Conservation (phyloP, 2,888 invertebrate genomes). For the Lysandra coridon region DNA sequence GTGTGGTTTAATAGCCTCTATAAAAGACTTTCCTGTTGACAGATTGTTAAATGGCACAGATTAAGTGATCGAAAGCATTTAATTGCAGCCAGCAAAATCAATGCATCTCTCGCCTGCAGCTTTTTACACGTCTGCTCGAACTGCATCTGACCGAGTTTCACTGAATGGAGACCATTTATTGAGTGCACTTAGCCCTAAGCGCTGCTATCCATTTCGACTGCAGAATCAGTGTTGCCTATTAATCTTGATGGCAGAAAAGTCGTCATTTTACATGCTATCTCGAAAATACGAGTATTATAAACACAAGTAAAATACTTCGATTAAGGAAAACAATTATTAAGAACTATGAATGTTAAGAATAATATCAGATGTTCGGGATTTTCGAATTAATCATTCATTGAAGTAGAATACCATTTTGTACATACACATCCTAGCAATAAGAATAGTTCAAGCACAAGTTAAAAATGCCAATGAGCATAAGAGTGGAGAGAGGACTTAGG, state of each 20-base stretch:
- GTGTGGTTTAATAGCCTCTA: background rate
- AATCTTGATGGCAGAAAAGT: background rate
- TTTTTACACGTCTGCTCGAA: constrained; percentile 4
- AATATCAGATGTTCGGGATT: no score
- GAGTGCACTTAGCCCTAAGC: background rate
- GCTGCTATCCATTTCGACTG: background rate
- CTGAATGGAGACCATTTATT: constrained; percentile 19
- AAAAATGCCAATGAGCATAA: no score
- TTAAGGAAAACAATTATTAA: no score
- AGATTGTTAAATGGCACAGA: background rate
- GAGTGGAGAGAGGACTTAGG: background rate
- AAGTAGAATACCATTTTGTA: no score
- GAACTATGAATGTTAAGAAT: no score
- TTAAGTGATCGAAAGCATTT: background rate
- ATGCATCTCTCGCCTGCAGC: constrained; percentile 5
- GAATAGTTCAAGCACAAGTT: no score
- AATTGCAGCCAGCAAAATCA: background rate
- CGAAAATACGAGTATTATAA: no score
- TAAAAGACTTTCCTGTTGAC: background rate
- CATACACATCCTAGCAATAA: no score
- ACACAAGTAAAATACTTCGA: no score
- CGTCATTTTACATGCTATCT: background rate
- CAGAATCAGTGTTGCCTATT: background rate
- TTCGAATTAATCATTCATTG: no score
- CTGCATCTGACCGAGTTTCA: background rate